phyloP scores from a whole-genome alignment of 2,797 vertebrate species.

The Acipenser oxyrinchus region DNA sequence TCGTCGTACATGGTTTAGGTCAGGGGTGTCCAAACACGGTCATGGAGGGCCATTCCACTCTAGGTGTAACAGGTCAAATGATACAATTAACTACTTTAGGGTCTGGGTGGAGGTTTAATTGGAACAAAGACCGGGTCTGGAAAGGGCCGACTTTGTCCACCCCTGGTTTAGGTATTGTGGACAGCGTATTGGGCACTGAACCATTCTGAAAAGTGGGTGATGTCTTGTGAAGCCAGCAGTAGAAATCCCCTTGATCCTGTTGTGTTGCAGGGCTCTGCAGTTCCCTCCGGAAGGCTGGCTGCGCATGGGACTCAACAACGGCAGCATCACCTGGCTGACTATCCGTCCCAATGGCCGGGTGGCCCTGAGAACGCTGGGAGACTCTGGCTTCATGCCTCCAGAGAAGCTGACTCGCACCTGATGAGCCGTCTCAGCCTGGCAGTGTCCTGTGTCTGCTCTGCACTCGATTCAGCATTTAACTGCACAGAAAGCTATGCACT shows the following conservation, averaged over 20 bases:
- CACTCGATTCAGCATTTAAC: background rate
- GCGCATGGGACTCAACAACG: slow-evolving; percentile 87
- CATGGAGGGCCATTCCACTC: too few species aligned
- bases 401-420: slow-evolving; percentile 88
- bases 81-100: too few species aligned
- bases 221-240: too few species aligned
- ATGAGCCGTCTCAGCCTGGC: slow-evolving; percentile 25
- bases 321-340: slow-evolving; percentile 93
- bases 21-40: too few species aligned
- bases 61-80: too few species aligned
- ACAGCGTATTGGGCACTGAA: too few species aligned
- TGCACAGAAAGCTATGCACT: background rate
- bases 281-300: slow-evolving; percentile 96
- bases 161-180: too few species aligned
- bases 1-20: too few species aligned
- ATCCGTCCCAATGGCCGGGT: slow-evolving; percentile 86
- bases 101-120: too few species aligned
- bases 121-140: too few species aligned
- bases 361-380: slow-evolving; percentile 80
- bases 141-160: too few species aligned
- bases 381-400: slow-evolving; percentile 91
- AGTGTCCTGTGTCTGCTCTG: background rate
- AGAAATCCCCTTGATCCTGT: background rate
- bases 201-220: too few species aligned
- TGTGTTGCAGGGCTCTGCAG: slow-evolving; percentile 75